Conservation (phyloP, 2,797 vertebrate species). For the Enteromius unitaeniatus region DNA sequence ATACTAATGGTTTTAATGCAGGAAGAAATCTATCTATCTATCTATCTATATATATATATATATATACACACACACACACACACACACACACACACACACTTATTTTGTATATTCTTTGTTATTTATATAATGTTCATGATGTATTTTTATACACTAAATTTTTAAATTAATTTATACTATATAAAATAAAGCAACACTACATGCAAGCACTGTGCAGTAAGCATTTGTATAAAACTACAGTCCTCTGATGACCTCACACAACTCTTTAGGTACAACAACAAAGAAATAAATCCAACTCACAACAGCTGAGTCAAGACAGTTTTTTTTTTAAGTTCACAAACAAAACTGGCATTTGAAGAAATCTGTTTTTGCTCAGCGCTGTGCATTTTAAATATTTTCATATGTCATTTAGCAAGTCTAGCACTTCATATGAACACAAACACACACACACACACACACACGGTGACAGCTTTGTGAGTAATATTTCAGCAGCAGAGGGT, state of each 20-base stretch:
- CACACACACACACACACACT: not conserved
- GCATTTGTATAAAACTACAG: not conserved
- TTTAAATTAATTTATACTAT: not conserved
- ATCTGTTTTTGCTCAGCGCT: slow-evolving; percentile 47
- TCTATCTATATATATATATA: no score
- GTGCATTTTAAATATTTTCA: slow-evolving; percentile 49
- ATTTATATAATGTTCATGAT: not conserved
- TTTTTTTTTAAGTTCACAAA: slow-evolving; percentile 17
- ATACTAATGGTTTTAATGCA: no score
- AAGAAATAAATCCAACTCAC: slow-evolving; percentile 41
- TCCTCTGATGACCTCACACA: slow-evolving; percentile 4
- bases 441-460: slow-evolving; percentile 27
- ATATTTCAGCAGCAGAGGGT: slow-evolving; percentile 62
- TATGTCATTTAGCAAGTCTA: slow-evolving; percentile 31
- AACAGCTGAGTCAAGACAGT: slow-evolving; percentile 33
- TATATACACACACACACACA: not conserved
- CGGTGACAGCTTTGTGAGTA: slow-evolving; percentile 67
- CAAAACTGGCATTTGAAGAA: slow-evolving; percentile 22
- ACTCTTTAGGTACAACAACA: slow-evolving; percentile 7
- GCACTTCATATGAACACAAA: slow-evolving; percentile 33
- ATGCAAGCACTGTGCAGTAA: not conserved
- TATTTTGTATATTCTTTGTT: not conserved
- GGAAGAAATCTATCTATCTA: no score
- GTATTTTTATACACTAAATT: not conserved
- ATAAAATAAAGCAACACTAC: not conserved